Evolutionary conservation across 2,113 vertebrate genomes (phyloP).

Genomic region (Heloderma charlesbogerti): DNA sequence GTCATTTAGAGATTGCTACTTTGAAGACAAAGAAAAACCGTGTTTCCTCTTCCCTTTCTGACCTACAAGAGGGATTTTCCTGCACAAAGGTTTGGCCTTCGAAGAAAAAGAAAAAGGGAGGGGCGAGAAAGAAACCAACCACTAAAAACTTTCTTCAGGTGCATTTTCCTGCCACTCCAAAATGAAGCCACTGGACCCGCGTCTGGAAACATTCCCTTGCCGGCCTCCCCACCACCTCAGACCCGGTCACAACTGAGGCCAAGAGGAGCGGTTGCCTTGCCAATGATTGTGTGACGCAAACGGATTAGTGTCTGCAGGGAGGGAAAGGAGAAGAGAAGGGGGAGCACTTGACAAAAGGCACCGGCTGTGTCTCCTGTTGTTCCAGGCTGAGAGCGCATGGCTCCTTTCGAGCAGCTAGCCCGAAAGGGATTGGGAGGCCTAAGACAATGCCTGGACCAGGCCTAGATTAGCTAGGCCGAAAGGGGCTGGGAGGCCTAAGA

Average conservation of each 20-base stretch:
- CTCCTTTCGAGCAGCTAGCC: accelerated
- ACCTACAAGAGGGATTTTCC: background rate
- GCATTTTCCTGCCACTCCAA: background rate
- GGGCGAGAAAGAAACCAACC: background rate
- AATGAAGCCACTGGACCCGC: accelerated
- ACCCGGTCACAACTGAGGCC: background rate
- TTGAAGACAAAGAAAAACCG: background rate
- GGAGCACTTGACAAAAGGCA: constrained; percentile 39
- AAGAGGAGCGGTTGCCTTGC: background rate
- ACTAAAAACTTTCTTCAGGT: background rate
- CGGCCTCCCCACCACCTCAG: accelerated
- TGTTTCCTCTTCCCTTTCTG: background rate
- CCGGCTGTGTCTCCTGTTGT: constrained; percentile 2
- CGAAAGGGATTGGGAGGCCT: accelerated
- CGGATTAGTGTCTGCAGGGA: constrained; percentile 34
- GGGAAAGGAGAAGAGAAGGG: background rate
- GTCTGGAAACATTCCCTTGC: background rate
- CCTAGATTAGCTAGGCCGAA: too few relatives aligned
- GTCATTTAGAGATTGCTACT: background rate
- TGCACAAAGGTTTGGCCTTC: background rate
- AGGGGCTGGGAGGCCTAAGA: too few relatives aligned
- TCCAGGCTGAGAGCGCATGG: background rate
- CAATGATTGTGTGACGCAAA: constrained; percentile 1
- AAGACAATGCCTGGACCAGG: too few relatives aligned
- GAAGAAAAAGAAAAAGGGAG: background rate